Evolutionary conservation across 2,888 invertebrate species (phyloP), one percentile per base, ranked within the genome.

Genomic region (Camponotus fellah): DNA sequence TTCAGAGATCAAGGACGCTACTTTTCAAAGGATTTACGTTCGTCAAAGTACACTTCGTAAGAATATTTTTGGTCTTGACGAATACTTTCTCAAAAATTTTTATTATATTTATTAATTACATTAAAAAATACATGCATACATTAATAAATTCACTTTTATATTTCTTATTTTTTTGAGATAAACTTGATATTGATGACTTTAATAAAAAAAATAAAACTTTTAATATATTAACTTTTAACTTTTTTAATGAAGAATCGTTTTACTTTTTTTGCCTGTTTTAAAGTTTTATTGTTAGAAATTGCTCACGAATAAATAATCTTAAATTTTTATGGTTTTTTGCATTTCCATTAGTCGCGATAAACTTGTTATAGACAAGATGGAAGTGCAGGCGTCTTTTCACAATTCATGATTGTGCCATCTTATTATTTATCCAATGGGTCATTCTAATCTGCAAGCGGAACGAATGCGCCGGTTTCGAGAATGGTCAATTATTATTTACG

Each of bases 1-100:
- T 26, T 82, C 56, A 14, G 84, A 71, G 72, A 85, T 80, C 86
- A 89, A 89, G 89, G 88, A 86, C 75, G 68, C 72, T 56, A 37
- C 62, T 84, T 46, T 53, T 83, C 60, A 65, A 71, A 88, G 81
- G 89, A 89, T 83, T 46, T 37, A 37, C 49, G 10, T 37, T 40
- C 32, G 68, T 43, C 49, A 21, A 43, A 72, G 17, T 74, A 46
- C 74, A 37, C 37, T 37, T 26, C 74, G 26, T 56, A 3, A 71
- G 32, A 71, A 5, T 53, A n/a, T 14, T 49, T 9, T 53, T 53
- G 12, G 8, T 71, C 14, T 58, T 40, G 40, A 43, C 21, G 9
- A 40, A 21, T 32, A 53, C 8, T 77, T 21, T 37, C 9, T 62
- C 1, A 3, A 32, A n/a, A 64, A 3, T 14, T 3, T 12, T 65